Conservation (phyloP, 1,140 invertebrate species). For the Drosophila trapezifrons region DNA sequence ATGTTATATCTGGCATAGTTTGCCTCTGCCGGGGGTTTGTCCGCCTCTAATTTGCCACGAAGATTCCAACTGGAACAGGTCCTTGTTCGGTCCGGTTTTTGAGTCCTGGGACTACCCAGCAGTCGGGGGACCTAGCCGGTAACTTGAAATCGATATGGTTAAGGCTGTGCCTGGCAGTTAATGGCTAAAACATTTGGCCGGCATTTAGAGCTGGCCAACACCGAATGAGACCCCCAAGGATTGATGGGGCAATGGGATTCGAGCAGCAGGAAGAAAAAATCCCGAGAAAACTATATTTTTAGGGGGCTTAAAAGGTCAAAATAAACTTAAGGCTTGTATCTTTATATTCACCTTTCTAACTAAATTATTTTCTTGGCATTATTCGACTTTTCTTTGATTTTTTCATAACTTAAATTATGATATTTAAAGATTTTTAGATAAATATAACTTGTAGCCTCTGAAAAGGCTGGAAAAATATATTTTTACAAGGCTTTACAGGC, state of each 20-base stretch:
- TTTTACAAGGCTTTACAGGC: too few species aligned
- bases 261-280: not conserved
- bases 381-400: too few species aligned
- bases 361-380: too few species aligned
- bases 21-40: slow-evolving; percentile 50
- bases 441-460: too few species aligned
- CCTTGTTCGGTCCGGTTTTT: slow-evolving; percentile 13
- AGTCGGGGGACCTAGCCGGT: not conserved
- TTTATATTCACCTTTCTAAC: too few species aligned
- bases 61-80: slow-evolving; percentile 43
- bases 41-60: slow-evolving; percentile 64
- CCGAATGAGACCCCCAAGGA: slow-evolving; percentile 17
- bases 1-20: slow-evolving; percentile 66
- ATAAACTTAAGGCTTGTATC: too few species aligned
- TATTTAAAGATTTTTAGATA: too few species aligned
- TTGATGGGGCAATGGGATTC: not conserved
- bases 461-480: too few species aligned
- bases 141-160: slow-evolving; percentile 36
- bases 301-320: too few species aligned
- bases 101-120: slow-evolving; percentile 8
- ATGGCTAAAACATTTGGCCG: slow-evolving; percentile 26
- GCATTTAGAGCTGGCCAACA: slow-evolving; percentile 19
- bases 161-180: slow-evolving; percentile 5
- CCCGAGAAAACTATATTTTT: too few species aligned
- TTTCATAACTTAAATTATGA: too few species aligned